These are phyloP conservation scores for Xyliphius kryptos DNA, from an alignment of 2,113 vertebrate species.

Conservation along the genomic window DNA sequence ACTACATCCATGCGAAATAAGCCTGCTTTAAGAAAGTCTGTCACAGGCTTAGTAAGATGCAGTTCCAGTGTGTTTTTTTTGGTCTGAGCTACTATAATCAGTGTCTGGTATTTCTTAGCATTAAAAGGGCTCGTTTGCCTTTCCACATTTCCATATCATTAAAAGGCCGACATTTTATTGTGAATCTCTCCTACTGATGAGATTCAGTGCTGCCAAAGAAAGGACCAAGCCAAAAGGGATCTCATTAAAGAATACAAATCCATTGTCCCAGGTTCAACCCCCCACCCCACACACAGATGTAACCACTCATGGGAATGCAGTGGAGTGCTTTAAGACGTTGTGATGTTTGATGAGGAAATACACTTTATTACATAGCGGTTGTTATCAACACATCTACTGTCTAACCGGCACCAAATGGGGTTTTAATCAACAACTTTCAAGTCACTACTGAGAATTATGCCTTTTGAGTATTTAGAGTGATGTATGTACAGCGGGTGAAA, in stretches of 20 bases:
- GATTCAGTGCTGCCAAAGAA: conserved; percentile 14
- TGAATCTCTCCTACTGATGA: conserved; percentile 8
- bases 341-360: background rate
- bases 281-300: conserved; percentile 15
- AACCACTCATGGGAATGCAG: background rate
- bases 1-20: conserved; percentile 26
- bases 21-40: conserved; percentile 13
- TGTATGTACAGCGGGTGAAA: no score
- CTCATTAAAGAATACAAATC: conserved; percentile 28
- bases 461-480: background rate
- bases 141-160: conserved; percentile 41
- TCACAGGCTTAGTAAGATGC: conserved; percentile 21
- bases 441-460: background rate
- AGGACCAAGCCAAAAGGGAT: conserved; percentile 28
- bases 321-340: background rate
- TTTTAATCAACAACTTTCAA: background rate
- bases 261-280: conserved; percentile 24
- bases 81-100: conserved; percentile 11
- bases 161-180: conserved; percentile 36
- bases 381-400: background rate
- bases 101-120: conserved; percentile 30
- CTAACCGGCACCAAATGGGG: background rate
- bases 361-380: background rate
- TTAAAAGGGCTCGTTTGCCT: conserved; percentile 10
- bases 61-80: conserved; percentile 12